A percentile compares a stretch with the other conserved stretches of the same genome.
Conservation (phyloP, 1,140 invertebrate genomes). For the Ylistrum balloti region DNA sequence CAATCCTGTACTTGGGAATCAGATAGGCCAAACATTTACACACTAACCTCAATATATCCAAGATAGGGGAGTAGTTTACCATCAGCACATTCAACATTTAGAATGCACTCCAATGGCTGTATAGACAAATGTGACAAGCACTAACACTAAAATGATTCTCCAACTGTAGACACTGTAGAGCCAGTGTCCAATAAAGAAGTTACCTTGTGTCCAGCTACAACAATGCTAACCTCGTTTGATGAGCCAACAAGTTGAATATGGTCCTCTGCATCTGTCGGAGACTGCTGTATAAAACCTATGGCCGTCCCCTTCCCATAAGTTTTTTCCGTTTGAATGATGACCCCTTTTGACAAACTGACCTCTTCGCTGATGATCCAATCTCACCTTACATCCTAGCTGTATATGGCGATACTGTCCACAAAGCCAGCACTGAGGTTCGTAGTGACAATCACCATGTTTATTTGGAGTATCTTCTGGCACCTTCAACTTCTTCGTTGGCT, state of each 20-base stretch:
- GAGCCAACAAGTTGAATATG: too few relatives aligned
- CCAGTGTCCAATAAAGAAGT: too few relatives aligned
- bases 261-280: background rate
- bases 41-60: constrained; percentile 58
- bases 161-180: too few relatives aligned
- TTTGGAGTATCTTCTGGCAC: background rate
- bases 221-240: constrained; percentile 43
- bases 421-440: background rate
- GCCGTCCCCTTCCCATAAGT: background rate
- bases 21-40: constrained; percentile 14
- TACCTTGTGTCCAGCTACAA: constrained; percentile 30
- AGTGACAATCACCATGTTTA: background rate
- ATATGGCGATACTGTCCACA: background rate
- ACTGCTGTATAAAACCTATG: too few relatives aligned
- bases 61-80: constrained; percentile 58
- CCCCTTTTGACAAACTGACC: too few relatives aligned
- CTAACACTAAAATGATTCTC: constrained; percentile 44
- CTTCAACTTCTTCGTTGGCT: background rate
- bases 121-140: constrained; percentile 36
- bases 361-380: constrained; percentile 32
- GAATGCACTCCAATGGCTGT: background rate
- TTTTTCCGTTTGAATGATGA: constrained; percentile 32
- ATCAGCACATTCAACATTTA: constrained; percentile 64
- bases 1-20: background rate
- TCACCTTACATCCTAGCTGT: background rate